phyloP scores from a whole-genome alignment of 1,140 invertebrate genomes.

The Frieseomelitta varia region DNA sequence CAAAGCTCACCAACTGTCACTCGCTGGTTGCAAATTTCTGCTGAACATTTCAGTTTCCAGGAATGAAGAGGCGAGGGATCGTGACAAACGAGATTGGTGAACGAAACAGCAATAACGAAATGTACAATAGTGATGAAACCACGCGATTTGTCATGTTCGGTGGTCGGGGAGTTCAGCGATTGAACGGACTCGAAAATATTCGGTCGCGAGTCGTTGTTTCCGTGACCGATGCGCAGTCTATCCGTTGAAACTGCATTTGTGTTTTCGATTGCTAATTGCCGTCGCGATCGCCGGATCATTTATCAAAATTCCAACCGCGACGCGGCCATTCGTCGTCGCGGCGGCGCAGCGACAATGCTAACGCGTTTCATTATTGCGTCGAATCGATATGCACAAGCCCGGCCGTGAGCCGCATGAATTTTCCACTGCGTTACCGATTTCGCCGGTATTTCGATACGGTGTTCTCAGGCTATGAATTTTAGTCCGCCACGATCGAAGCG shows the following conservation, averaged over 20 bases:
- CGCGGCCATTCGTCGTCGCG: not conserved
- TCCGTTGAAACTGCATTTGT: conserved; percentile 17
- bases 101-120: not conserved
- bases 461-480: not conserved
- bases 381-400: not conserved
- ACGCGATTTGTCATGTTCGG: not conserved
- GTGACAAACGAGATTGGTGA: not conserved
- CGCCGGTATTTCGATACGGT: no score
- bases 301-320: conserved; percentile 18
- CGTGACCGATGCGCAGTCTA: not conserved
- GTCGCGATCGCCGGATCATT: conserved; percentile 15
- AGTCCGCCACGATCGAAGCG: not conserved
- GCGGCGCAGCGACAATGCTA: not conserved
- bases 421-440: not conserved
- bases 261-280: conserved; percentile 22
- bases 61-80: not conserved
- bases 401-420: not conserved
- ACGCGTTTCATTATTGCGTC: conserved; percentile 4
- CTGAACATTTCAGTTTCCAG: not conserved
- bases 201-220: not conserved
- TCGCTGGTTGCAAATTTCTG: not conserved
- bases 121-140: not conserved
- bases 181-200: not conserved
- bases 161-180: not conserved
- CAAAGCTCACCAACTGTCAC: no score